Base-by-base conservation (phyloP, 64 coral and sea anemone genomes). In the Montipora sp. region DNA sequence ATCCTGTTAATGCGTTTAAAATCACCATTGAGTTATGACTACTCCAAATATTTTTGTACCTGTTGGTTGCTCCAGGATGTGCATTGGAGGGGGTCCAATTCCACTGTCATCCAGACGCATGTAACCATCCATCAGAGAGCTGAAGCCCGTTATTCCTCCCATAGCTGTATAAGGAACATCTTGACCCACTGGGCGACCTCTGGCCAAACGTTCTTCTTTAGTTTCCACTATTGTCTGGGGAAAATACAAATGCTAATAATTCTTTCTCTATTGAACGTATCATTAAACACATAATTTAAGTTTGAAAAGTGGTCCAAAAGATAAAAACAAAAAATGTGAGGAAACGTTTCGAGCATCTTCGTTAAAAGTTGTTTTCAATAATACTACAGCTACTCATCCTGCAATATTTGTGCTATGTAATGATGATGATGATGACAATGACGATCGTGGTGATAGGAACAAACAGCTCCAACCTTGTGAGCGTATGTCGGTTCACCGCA, bases 111-210 rank as follows among this genome's bases (percentile, higher is more conserved):
- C 98, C 23, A 99, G 67, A 47, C 98, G 80, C 98, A 96, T 99
- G 23, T 99, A 99, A 23, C 94, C 98, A 71, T 99, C 98, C 89
- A 94, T 96, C 48, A 99, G 47, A 87, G 98, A 99, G 58, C 98
- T 96, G 75, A 99, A 99, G 18, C 98, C 98, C 75, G 98, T 99
- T 47, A 99, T 87, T 19, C 98, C 98, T 87, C 98, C 98, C 94
- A 99, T 99, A 80, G 97, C 94, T 49, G 98, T 94, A 80, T 98
- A 98, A 22, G 97, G 97, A 46, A 98, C 97, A 96, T 98, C 97
- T 72, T 98, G 94, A 36, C 97, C 97, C 5, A 96, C 94, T 61
- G 94, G 94, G 59, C 92, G 97, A 49, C 97, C 97, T 46, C 94
- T 77, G 10, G 94, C 83, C 70, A 91, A 16, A 8, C 97, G 92